Evolutionary conservation across 2,797 vertebrate species (phyloP).

Genomic region (Rousettus madagascariensis): DNA sequence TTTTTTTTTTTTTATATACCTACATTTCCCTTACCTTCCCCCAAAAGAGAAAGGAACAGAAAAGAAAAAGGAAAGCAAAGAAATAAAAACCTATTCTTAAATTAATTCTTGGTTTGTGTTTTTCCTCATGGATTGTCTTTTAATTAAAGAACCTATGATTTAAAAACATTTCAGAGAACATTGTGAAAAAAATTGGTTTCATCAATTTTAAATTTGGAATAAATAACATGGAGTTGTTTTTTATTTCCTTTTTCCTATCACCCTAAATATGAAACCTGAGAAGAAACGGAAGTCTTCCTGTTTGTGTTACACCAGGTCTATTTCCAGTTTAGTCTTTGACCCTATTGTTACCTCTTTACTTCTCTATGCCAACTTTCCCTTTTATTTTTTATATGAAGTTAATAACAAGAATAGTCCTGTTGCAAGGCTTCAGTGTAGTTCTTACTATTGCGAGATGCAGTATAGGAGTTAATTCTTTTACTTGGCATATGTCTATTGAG

Average conservation of each 20-base stretch:
- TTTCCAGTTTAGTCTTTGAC: slow-evolving; percentile 37
- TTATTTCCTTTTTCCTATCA: background rate
- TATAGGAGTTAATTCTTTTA: background rate
- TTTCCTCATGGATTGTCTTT: background rate
- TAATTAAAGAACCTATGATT: slow-evolving; percentile 17
- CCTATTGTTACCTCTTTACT: background rate
- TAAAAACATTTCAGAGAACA: background rate
- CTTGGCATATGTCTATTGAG: background rate
- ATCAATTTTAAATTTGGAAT: slow-evolving; percentile 22
- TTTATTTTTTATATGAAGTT: background rate
- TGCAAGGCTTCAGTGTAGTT: background rate
- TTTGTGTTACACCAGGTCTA: background rate
- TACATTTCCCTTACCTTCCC: too few relatives aligned
- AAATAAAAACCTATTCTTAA: background rate
- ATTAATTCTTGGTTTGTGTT: background rate
- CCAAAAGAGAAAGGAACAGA: background rate
- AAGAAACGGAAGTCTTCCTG: background rate
- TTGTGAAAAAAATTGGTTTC: slow-evolving; percentile 1
- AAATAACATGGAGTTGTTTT: background rate
- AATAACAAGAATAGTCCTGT: background rate
- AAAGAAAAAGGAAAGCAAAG: background rate
- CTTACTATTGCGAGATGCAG: background rate
- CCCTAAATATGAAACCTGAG: background rate
- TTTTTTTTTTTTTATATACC: background rate
- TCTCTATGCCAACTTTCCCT: background rate